Evolutionary conservation across 1,140 invertebrate species (phyloP), one percentile per base, ranked within the genome.

Genomic region (Rhyzopertha dominica): DNA sequence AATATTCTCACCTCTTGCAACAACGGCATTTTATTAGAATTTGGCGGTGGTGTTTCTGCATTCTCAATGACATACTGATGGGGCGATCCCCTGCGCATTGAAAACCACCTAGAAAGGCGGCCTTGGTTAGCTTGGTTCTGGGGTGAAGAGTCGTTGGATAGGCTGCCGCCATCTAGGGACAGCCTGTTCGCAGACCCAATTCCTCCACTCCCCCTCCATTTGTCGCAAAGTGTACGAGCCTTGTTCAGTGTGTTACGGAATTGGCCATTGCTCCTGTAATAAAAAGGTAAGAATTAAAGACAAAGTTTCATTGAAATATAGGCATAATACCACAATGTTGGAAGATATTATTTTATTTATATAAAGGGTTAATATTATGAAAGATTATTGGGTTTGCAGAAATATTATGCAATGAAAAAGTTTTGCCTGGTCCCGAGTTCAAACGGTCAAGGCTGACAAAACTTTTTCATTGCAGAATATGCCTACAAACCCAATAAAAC

Each of bases 21-120:
- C 44, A 83, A 79, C 32, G 87, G 86, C 83, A 90, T 88, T 68
- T 76, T 77, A 36, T 73, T 73, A 61, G 45, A 25, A 38, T 43
- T 72, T 66, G 26, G 45, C 34, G 48, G 49, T 45, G 44, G 31
- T 45, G 39, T 47, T 45, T 55, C 51, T 23, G 47, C 48, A 47
- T 65, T 68, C 9, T 70, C 77, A 61, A 86, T 78, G 58, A 86
- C 84, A 63, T 87, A 84, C 46, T 88, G 82, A 63, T 87, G 83
- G n/a, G 78, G 73, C 26, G 83, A 86, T 25, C 84, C 83, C 42
- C 87, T 74, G 8, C 87, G 70, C 30, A 90, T 85, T 51, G 85
- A 89, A 70, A 90, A 90, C 85, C 86, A 90, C 49, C 87, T 73
- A 7, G 84, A 81, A 1, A 91, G 72, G 19, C 82, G 68, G 7